Conservation (phyloP, 2,113 vertebrate species). For the Percina caprodes region DNA sequence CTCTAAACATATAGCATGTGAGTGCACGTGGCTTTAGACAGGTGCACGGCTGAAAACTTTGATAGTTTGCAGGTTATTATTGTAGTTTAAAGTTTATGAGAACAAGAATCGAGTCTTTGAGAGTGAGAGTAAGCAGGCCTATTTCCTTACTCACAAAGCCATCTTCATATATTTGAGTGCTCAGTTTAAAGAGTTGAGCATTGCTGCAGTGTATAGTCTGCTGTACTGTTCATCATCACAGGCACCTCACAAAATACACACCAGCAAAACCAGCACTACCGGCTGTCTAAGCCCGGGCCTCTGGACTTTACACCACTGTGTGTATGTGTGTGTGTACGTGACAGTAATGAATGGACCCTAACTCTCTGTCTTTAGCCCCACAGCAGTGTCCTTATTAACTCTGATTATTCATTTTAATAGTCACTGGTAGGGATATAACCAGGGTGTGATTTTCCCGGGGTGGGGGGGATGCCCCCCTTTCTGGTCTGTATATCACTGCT, state of each 20-base stretch:
- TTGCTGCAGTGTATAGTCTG: slow-evolving; percentile 44
- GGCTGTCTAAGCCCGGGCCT: slow-evolving; percentile 28
- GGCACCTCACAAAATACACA: slow-evolving; percentile 76
- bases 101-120: background rate
- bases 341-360: slow-evolving; percentile 30
- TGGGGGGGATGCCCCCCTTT: too few species aligned
- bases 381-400: slow-evolving; percentile 30
- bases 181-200: slow-evolving; percentile 46
- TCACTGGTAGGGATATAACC: background rate
- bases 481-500: too few species aligned
- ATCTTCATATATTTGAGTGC: slow-evolving; percentile 57
- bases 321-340: slow-evolving; percentile 18
- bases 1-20: background rate
- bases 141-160: slow-evolving; percentile 28
- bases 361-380: background rate
- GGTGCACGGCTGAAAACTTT: slow-evolving; percentile 15
- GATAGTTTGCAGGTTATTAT: slow-evolving; percentile 55
- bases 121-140: slow-evolving; percentile 49
- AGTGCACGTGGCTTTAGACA: slow-evolving; percentile 5
- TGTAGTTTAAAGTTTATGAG: slow-evolving; percentile 54
- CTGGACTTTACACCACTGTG: slow-evolving; percentile 31
- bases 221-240: slow-evolving; percentile 76
- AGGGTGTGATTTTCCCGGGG: too few species aligned
- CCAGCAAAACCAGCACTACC: slow-evolving; percentile 32
- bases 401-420: slow-evolving; percentile 44